Evolutionary conservation across 2,888 invertebrate species (phyloP), one percentile per base, ranked within the genome.

Genomic region (Spodoptera picta): DNA sequence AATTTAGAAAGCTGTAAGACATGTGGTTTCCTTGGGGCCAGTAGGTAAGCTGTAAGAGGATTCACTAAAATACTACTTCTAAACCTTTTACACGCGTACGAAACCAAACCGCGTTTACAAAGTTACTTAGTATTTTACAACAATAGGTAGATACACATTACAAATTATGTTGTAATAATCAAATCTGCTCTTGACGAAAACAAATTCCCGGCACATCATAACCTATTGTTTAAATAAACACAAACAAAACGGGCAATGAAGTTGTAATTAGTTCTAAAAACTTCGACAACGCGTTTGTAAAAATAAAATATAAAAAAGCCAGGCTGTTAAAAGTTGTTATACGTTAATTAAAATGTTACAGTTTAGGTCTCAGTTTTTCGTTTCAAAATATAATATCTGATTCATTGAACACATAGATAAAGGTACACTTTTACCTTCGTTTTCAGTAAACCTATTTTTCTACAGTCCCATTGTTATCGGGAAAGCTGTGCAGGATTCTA

Each of bases 341-440:
- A 43, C 9, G 48, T 45, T 54, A 65, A 27, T 66, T 31, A 64
- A 66, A 71, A 50, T 54, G 24, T 64, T 70, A 4, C 24, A 48
- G 69, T 23, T 19, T 19, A 51, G 43, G 24, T 23, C 9, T 24
- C 5, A 47, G 19, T 54, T 19, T 24, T 46, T 31, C 41, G 27
- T 50, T 55, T 12, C 14, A 44, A 1, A 54, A 45, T 44, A 6
- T 9, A 14, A 48, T 19, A 24, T 11, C 10, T 46, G 19, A 46
- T 36, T 36, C 7, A 36, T 36, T 36, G 36, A 36, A 36, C 4
- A 36, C 9, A 1, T 36, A 36, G 36, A 7, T 36, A 9, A 43
- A 23, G 12, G 12, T 24, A 12, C 31, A 44, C 24, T 14, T 46
- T 19, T 19, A 19, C 12, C 36, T 23, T 31, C 7, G 6, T 41